Base-by-base conservation (phyloP, 2,888 invertebrate species). In the Orthosia cruda region DNA sequence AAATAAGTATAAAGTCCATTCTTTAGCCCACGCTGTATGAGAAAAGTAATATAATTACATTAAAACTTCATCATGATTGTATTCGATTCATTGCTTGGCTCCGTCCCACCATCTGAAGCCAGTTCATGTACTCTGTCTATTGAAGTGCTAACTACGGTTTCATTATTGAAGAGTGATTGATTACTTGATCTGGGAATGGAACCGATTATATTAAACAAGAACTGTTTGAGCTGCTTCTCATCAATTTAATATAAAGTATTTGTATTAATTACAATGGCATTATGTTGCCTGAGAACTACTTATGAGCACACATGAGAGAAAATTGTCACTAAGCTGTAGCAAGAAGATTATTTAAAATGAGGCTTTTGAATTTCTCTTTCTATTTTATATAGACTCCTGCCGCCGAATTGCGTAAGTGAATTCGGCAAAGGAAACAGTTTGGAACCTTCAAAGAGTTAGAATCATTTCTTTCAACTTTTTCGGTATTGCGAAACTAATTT, bases 21-120 rank as follows among this genome's bases (percentile, higher is more conserved):
- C 54, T 74, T 58, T 68, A 58, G 13, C 32, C 54, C 20, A 54
- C 16, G 61, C 18, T 20, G 26, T 49, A 65, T 75, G 67, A 75
- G 67, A 75, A 70, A 68, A 84, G 70, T 65, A 68, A 80, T 84
- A 84, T 75, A 83, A 81, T 72, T 71, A 77, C 52, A 81, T 85
- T 69, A 63, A 65, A 69, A 71, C 82, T 59, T 61, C 55, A 80
- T 74, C 67, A 71, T 52, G 59, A 75, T 77, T 76, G 64, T 84
- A 71, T 71, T 26, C 75, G 58, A 77, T 83, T 67, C 77, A 83
- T 40, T 59, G 65, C 50, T 65, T 57, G 55, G 18, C 23, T 81
- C 26, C 57, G 20, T 84, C 81, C 52, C 76, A 74, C 70, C 63
- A n/a, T 63, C 49, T 26, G 1, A 2, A 54, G 54, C 15, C 40